Conservation (phyloP, 2,888 invertebrate species). For the Macrophya annulata region DNA sequence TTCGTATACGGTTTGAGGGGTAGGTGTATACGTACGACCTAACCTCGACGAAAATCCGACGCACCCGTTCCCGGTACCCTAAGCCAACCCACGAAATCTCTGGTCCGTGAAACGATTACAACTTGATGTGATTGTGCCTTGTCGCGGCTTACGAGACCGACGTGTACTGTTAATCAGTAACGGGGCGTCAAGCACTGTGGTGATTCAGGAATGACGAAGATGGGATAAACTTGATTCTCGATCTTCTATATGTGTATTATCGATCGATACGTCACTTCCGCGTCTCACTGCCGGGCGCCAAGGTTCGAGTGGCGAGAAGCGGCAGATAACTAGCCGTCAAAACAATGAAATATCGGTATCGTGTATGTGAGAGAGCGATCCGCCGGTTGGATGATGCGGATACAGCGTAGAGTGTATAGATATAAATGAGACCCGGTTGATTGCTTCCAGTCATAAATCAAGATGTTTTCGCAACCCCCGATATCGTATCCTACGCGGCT, state of each 20-base stretch:
- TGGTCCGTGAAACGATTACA: conserved; percentile 51
- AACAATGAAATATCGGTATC: conserved; percentile 64
- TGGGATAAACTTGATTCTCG: neutral
- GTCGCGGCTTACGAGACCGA: neutral
- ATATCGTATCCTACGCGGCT: neutral
- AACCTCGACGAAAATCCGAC: conserved; percentile 19
- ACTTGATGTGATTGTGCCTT: conserved; percentile 44
- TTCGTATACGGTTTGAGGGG: conserved; percentile 19
- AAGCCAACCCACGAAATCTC: conserved; percentile 46
- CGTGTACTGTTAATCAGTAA: conserved; percentile 28
- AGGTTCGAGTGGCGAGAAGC: neutral
- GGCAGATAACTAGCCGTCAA: conserved; percentile 55
- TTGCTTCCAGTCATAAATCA: conserved; percentile 63
- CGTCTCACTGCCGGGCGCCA: conserved; percentile 60
- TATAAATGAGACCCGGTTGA: conserved; percentile 62
- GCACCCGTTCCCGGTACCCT: neutral
- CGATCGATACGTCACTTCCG: conserved; percentile 70
- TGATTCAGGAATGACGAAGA: neutral
- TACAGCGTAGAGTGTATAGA: conserved; percentile 56
- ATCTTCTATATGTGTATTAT: neutral
- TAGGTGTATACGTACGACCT: neutral
- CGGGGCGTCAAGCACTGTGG: conserved; percentile 1
- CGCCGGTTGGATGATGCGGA: conserved; percentile 25
- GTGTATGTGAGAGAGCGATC: neutral
- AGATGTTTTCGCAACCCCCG: conserved; percentile 60